Evolutionary conservation across 2,113 vertebrate genomes (phyloP), one percentile per base, ranked within the genome.

Genomic region (Typhlomys cinereus): DNA sequence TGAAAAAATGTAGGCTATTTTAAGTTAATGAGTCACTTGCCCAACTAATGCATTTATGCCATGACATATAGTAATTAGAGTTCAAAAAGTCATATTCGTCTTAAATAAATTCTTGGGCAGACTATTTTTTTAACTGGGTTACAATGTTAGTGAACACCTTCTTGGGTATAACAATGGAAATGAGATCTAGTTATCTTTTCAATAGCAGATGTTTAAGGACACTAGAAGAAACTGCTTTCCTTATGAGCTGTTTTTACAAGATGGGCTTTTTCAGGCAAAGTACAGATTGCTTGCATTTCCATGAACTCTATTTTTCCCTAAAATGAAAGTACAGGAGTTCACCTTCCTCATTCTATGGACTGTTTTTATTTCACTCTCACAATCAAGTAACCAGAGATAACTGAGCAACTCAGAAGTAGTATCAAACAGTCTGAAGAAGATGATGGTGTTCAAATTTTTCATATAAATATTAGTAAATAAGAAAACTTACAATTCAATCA

Each of bases 81-180:
- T 14, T 70, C 70, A 62, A 21, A 66, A 89, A 89, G 50, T 31
- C 8, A 76, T 41, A 39, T n/a, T n/a, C n/a, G n/a, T 82, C 44
- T 89, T 31, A 89, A 87, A 46, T 54, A 85, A 90, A 75, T 80
- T 84, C 36, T 76, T n/a, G 44, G 48, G 20, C n/a, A 92, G 44
- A 80, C 82, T 52, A 88, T 41, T 71, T 88, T 94, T 87, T 91
- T 85, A 94, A 86, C 27, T 82, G 31, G 18, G 13, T 69, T 81
- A 89, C 14, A 50, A 83, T 79, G 27, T 25, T 57, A 31, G 90
- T n/a, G 88, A 70, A 88, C 54, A 88, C 41, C 9, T 39, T 88
- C 31, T 66, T 50, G 74, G 61, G 21, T 39, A 0, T 62, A 76
- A 36, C 5, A 93, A 25, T 10, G 69, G 39, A 88, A 88, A 46